Evolutionary conservation across 2,888 invertebrate species (phyloP).

Genomic region (Caenorhabditis sp.): DNA sequence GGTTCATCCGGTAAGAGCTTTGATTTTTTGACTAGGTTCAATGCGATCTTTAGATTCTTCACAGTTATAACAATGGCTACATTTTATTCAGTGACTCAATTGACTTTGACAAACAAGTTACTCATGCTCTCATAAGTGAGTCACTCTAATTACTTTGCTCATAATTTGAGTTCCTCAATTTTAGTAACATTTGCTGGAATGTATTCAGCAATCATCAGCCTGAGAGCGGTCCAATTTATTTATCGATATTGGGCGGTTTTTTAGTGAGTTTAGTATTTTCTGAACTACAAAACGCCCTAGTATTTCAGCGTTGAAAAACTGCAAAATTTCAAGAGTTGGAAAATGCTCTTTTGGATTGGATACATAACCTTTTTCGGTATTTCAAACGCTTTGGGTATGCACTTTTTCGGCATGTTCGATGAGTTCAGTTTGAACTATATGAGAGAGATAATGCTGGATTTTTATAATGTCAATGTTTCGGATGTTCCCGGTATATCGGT

Average conservation of each 20-base stretch:
- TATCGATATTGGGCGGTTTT: background rate
- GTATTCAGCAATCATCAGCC: background rate
- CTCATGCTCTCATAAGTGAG: background rate
- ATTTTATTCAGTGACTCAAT: constrained; percentile 1
- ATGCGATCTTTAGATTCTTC: background rate
- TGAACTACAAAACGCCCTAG: background rate
- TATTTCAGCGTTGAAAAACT: background rate
- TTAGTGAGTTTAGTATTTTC: background rate
- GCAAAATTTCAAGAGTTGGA: constrained; percentile 1
- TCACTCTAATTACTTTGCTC: background rate
- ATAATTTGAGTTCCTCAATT: too few species aligned
- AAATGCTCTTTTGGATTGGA: constrained; percentile 1
- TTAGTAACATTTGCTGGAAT: background rate
- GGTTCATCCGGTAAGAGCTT: constrained; percentile 8
- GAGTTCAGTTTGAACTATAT: constrained; percentile 2
- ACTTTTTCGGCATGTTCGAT: background rate
- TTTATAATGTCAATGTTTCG: background rate
- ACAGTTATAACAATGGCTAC: constrained; percentile 10
- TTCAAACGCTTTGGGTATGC: background rate
- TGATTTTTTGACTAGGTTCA: background rate
- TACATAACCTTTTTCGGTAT: constrained; percentile 7
- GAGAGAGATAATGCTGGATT: background rate
- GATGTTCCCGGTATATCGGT: background rate
- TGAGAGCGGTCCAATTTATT: background rate
- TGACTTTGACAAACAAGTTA: background rate